Percentiles rank a stretch among this genome's conserved stretches.
Conservation (phyloP, 1,140 invertebrate species). For the Melanaphis sacchari region DNA sequence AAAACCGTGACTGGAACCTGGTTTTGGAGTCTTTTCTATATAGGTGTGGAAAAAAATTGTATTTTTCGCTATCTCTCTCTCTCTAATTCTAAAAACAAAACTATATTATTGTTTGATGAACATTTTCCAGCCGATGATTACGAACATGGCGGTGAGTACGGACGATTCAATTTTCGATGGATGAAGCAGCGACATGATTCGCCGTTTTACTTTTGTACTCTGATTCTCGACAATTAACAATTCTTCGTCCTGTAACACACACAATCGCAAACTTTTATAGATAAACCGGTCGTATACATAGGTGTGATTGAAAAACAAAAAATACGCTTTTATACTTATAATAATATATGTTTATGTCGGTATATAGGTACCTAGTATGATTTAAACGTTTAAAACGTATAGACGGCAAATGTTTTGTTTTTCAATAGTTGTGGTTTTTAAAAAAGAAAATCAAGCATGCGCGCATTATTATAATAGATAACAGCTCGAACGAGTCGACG, state of each 20-base stretch:
- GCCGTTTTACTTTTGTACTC: neutral
- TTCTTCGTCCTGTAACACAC: conserved; percentile 25
- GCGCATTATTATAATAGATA: no score
- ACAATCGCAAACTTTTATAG: neutral
- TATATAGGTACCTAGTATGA: neutral
- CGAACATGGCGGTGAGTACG: conserved; percentile 24
- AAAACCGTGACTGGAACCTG: conserved; percentile 51
- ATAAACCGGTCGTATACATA: neutral
- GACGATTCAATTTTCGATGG: conserved; percentile 29
- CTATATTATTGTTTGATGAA: conserved; percentile 40
- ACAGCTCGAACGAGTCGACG: neutral
- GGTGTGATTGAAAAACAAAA: neutral
- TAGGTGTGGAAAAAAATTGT: conserved; percentile 40
- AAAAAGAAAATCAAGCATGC: neutral
- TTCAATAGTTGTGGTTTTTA: neutral
- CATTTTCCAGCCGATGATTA: conserved; percentile 46
- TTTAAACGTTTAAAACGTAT: neutral
- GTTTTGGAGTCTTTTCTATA: conserved; percentile 43
- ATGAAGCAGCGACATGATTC: neutral
- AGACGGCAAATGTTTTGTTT: neutral
- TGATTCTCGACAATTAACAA: neutral
- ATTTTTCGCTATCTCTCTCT: conserved; percentile 29
- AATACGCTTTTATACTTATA: neutral
- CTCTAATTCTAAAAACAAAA: conserved; percentile 14
- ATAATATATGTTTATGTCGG: neutral